A percentile compares a stretch with the other conserved stretches of the same genome.
These are phyloP conservation scores for Micropterix aruncella DNA, from an alignment of 2,888 invertebrate species.

Conservation along the genomic window DNA sequence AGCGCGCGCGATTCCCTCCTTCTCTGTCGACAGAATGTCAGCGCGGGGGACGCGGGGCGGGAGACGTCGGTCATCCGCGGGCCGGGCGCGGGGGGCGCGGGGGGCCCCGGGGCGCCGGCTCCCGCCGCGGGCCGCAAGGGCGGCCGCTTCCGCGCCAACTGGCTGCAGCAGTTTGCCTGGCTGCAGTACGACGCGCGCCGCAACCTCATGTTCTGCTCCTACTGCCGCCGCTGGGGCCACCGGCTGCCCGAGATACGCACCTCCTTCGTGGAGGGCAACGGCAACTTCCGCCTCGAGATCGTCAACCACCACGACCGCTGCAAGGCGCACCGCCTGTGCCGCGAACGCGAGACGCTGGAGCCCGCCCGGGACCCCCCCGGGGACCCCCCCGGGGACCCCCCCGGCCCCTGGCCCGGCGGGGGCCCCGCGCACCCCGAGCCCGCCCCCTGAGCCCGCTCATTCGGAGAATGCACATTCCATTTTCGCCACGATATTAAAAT, in stretches of 20 bases:
- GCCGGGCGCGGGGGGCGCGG: conserved; percentile 13
- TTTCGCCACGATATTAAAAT: too few relatives aligned
- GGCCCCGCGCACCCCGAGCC: too few relatives aligned
- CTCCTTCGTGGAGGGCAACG: conserved; percentile 66
- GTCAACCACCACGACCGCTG: conserved; percentile 69
- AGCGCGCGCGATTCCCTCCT: conserved; percentile 39
- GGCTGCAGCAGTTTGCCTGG: conserved; percentile 60
- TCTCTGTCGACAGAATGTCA: conserved; percentile 52
- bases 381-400: conserved; percentile 6
- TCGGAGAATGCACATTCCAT: too few relatives aligned
- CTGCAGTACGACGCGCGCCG: conserved; percentile 51
- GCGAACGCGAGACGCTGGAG: conserved; percentile 26
- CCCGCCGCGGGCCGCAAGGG: conserved; percentile 33
- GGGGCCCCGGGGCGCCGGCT: conserved; percentile 21
- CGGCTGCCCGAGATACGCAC: conserved; percentile 56
- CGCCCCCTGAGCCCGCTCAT: too few relatives aligned
- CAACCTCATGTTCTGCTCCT: conserved; percentile 61
- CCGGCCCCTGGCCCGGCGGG: conserved; percentile 2
- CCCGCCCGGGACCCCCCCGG: conserved; percentile 1
- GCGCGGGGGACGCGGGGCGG: conserved; percentile 24
- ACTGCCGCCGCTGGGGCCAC: conserved; percentile 59
- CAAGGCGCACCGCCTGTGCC: conserved; percentile 59
- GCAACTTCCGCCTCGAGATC: conserved; percentile 63
- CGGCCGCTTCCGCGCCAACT: conserved; percentile 51
- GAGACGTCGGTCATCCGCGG: conserved; percentile 21